phyloP scores from a whole-genome alignment of 2,113 vertebrate species.

The Megalops atlanticus region DNA sequence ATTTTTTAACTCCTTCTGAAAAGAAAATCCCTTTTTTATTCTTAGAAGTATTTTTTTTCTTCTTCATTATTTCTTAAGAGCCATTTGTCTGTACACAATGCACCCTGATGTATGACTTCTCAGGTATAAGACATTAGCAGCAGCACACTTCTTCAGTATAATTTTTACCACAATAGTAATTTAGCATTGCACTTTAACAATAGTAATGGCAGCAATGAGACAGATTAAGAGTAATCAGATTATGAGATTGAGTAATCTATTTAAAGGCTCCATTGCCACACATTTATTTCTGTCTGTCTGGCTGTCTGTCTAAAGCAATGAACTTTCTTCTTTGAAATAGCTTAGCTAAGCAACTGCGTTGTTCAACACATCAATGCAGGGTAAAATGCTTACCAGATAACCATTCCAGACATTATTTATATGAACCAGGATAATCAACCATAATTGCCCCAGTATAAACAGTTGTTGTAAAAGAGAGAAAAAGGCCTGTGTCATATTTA shows the following conservation, averaged over 20 bases:
- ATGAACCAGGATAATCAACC: not conserved
- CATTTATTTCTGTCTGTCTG: no score
- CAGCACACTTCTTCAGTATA: no score
- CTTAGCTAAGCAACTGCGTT: no score
- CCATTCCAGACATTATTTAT: not conserved
- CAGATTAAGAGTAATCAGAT: no score
- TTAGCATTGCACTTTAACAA: no score
- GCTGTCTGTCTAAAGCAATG: no score
- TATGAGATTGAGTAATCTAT: no score
- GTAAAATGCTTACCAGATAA: not conserved
- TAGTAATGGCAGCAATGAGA: no score
- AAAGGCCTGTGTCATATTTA: not conserved
- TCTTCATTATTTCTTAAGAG: conserved; percentile 6
- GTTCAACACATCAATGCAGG: not conserved
- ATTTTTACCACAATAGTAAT: no score
- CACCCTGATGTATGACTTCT: not conserved
- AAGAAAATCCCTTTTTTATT: not conserved
- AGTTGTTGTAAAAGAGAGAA: not conserved
- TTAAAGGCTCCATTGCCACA: no score
- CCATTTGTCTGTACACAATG: conserved; percentile 34
- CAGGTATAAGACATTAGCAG: no score
- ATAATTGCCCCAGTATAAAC: not conserved
- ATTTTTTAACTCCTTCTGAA: not conserved
- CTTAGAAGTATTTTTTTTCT: not conserved
- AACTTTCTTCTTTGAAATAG: no score